phyloP scores from a whole-genome alignment of 2,888 invertebrate species.

The Caprella mutica region DNA sequence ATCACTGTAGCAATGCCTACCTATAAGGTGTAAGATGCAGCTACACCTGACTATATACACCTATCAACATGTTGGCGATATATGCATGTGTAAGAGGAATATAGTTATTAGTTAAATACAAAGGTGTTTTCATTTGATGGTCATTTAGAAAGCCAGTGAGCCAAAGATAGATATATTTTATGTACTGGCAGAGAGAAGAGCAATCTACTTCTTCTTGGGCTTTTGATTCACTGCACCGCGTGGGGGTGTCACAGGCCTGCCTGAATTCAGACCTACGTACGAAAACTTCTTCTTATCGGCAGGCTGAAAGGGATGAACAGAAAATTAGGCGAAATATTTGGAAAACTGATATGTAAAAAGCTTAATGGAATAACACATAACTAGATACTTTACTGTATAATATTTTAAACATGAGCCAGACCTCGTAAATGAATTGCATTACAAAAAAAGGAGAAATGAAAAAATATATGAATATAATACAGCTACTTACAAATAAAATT shows the following conservation, averaged over 20 bases:
- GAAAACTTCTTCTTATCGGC: constrained; percentile 95
- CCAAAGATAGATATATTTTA: background rate
- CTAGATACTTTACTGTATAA: background rate
- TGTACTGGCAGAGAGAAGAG: too few relatives aligned
- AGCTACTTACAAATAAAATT: too few relatives aligned
- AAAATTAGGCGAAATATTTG: background rate
- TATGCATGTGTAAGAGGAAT: too few relatives aligned
- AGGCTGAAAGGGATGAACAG: constrained; percentile 50
- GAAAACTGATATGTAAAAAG: background rate
- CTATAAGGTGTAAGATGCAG: too few relatives aligned
- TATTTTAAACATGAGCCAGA: background rate
- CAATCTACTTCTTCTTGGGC: constrained; percentile 71
- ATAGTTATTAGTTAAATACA: too few relatives aligned
- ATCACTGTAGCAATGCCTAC: too few relatives aligned
- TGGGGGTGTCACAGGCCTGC: constrained; percentile 95
- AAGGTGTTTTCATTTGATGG: too few relatives aligned
- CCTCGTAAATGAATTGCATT: background rate
- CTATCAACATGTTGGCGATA: too few relatives aligned
- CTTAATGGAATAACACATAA: background rate
- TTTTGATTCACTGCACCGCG: constrained; percentile 76
- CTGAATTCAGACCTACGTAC: constrained; percentile 84
- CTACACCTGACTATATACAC: too few relatives aligned
- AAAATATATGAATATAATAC: too few relatives aligned
- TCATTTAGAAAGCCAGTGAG: background rate
- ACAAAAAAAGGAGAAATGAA: too few relatives aligned